Percentiles rank a stretch among this genome's conserved stretches.
Evolutionary conservation across 1,140 invertebrate genomes (phyloP).

Genomic region (Neuroterus valhalla): DNA sequence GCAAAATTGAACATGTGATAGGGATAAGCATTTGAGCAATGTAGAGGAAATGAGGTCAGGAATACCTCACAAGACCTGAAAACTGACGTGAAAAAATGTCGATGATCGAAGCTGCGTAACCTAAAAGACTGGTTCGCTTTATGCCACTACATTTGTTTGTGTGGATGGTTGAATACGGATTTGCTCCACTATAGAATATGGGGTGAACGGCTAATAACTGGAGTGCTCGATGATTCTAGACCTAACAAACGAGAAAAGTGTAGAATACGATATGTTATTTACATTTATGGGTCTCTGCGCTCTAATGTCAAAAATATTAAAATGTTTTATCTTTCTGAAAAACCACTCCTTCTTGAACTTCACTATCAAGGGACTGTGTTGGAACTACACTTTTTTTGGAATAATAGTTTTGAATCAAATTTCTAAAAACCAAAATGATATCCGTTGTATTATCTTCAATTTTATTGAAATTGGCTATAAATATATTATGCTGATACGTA

Average conservation of each 20-base stretch:
- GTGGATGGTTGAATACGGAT: not conserved
- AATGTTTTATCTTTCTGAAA: too few relatives aligned
- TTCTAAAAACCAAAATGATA: too few relatives aligned
- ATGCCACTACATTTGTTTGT: not conserved
- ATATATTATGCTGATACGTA: too few relatives aligned
- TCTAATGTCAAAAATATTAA: not conserved
- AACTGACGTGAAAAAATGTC: conserved; percentile 20
- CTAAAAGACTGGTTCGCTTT: conserved; percentile 20
- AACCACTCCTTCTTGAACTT: too few relatives aligned
- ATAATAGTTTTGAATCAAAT: too few relatives aligned
- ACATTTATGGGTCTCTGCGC: not conserved
- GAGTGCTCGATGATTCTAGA: conserved; percentile 5
- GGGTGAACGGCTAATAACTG: not conserved
- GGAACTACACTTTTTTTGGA: too few relatives aligned
- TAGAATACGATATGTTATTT: not conserved
- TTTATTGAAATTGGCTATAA: too few relatives aligned
- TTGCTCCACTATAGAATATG: conserved; percentile 1
- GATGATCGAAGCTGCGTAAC: conserved; percentile 25
- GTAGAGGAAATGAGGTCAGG: conserved; percentile 20
- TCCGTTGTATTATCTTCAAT: too few relatives aligned
- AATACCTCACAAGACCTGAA: conserved; percentile 20
- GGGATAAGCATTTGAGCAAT: conserved; percentile 4
- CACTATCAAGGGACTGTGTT: too few relatives aligned
- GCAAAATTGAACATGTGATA: conserved; percentile 10
- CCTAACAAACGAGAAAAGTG: not conserved